Evolutionary conservation across 2,797 vertebrate species (phyloP).

Genomic region (Chrysolophus pictus): DNA sequence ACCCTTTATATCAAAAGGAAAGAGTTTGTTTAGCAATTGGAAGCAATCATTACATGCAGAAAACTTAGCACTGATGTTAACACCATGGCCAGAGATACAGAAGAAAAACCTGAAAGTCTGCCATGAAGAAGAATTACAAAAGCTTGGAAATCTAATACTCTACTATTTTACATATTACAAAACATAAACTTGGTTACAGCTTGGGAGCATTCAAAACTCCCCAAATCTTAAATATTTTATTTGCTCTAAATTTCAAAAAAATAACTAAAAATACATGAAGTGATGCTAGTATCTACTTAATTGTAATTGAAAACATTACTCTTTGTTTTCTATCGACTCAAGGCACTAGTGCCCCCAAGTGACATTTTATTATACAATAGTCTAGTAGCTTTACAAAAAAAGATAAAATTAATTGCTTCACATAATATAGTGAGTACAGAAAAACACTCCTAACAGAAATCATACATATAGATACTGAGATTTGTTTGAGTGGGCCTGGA

Average conservation of each 20-base stretch:
- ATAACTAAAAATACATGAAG: constrained; percentile 45
- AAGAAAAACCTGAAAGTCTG: not conserved
- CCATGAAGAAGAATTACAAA: not conserved
- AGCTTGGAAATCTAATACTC: not conserved
- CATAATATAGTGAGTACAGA: not conserved
- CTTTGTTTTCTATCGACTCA: constrained; percentile 33
- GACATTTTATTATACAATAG: constrained; percentile 39
- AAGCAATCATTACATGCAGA: not conserved
- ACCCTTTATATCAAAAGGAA: not conserved
- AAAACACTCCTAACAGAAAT: not conserved
- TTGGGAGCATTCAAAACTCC: constrained; percentile 34
- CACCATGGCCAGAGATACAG: not conserved
- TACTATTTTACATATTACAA: not conserved
- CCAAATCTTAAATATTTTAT: constrained; percentile 64
- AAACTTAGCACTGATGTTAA: not conserved
- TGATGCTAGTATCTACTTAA: constrained; percentile 13
- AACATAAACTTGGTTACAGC: constrained; percentile 64
- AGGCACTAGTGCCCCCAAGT: constrained; percentile 22
- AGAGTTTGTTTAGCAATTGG: not conserved
- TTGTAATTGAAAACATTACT: constrained; percentile 69
- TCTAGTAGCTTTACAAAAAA: not conserved
- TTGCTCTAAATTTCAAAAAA: constrained; percentile 40
- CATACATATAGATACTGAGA: not conserved
- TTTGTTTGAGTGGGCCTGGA: not conserved
- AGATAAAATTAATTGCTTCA: constrained; percentile 3